Conservation (phyloP, 2,797 vertebrate species). For the Stomatorhinus walkeri region DNA sequence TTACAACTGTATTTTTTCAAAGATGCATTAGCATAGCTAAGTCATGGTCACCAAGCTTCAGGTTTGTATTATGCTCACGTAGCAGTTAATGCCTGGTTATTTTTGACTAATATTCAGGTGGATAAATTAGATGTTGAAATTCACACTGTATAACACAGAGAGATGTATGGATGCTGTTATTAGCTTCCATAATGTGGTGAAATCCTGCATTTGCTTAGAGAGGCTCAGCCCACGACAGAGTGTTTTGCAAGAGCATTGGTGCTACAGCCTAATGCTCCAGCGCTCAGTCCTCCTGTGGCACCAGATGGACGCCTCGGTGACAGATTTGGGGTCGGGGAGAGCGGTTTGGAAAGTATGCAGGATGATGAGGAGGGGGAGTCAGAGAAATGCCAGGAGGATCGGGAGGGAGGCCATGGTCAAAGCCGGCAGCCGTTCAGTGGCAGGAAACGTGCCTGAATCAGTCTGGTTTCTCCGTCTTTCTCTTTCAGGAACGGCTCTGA, state of each 20-base stretch:
- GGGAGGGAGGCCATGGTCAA: neutral
- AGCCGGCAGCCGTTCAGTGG: no score
- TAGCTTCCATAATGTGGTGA: neutral
- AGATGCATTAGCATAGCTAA: neutral
- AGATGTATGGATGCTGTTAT: neutral
- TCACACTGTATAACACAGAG: neutral
- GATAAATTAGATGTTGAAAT: neutral
- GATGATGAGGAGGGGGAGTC: neutral
- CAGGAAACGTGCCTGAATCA: neutral
- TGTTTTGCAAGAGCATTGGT: neutral
- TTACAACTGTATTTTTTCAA: neutral
- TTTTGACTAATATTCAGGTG: neutral
- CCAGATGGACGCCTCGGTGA: neutral
- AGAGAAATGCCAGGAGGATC: neutral
- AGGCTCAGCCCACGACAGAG: neutral
- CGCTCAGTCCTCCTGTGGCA: neutral
- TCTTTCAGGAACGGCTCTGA: conserved; percentile 12
- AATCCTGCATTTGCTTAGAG: neutral
- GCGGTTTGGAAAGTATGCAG: neutral
- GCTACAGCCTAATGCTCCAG: neutral
- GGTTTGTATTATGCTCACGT: neutral
- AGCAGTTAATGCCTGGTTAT: neutral
- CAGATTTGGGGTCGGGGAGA: neutral
- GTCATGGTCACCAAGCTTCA: neutral
- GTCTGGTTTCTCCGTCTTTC: conserved; percentile 9